Base-by-base conservation (phyloP, 2,797 vertebrate species). In the Cyprinella venusta region DNA sequence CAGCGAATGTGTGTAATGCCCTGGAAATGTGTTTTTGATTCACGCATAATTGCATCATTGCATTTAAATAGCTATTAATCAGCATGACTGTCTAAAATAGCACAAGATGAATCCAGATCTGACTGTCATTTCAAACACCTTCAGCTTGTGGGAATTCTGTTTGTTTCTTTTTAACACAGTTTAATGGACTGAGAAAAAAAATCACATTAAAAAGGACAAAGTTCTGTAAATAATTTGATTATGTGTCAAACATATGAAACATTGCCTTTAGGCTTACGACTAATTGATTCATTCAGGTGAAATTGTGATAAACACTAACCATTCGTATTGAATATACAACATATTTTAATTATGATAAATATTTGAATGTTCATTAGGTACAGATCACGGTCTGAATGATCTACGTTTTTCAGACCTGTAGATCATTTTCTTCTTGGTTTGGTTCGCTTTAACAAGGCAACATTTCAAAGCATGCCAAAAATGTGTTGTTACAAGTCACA, bases 61-160 rank as follows among this genome's bases (percentile, higher is more conserved):
- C 59, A 75, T 82, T 54, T 75, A 82, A 67, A 82, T 76, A 42
- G 48, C n/a, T 76, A 75, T 18, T 75, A 82, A 75, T 82, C 61
- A 24, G 33, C 36, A 8, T 85, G 89, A 88, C 76, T 88, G 84
- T 87, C 80, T 80, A 67, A 86, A 90, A 88, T 82, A 88, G 59
- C 85, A 76, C 87, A 84, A 72, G 13, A 63, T 84, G 87, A 90
- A 92, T 38, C 33, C 26, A 21, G 59, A 19, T 74, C 65, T 81
- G 42, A 52, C 59, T 74, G 59, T 65, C 80, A 81, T 81, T 74
- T 74, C 36, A 42, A 64, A 42, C 61, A 75, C 61, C 36, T 76
- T 42, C n/a, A 67, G 48, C 33, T 54, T 79, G n/a, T 38, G 77
- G 48, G 77, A 68, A 56, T 79, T 54, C 12, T 69, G 26, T 52